phyloP scores from a whole-genome alignment of 2,113 vertebrate species.

The Cygnus buccinator region DNA sequence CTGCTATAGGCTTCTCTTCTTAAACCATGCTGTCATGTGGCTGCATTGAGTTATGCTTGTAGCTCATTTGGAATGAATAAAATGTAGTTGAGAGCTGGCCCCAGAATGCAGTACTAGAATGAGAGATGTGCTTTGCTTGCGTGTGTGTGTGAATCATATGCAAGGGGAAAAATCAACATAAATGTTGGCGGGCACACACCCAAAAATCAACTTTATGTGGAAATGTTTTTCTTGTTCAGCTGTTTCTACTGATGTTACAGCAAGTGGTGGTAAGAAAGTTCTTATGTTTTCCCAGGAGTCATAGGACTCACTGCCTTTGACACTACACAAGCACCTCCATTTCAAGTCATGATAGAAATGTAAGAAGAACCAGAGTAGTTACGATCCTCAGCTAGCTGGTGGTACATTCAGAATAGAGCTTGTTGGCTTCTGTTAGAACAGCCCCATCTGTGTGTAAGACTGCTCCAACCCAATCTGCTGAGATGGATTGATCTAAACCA shows the following conservation, averaged over 20 bases:
- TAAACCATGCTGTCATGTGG: background rate
- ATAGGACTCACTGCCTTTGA: background rate
- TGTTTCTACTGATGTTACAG: background rate
- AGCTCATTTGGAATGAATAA: background rate
- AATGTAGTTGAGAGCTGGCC: background rate
- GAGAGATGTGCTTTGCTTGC: background rate
- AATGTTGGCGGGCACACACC: background rate
- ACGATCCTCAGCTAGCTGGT: background rate
- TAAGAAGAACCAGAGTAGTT: background rate
- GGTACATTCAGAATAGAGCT: background rate
- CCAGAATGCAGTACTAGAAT: background rate
- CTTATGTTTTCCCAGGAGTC: background rate
- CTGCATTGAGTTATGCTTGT: background rate
- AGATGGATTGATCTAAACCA: background rate
- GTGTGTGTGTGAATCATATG: background rate
- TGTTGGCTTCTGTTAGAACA: background rate
- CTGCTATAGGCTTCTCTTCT: background rate
- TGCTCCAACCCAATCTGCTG: conserved; percentile 7
- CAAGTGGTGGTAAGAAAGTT: background rate
- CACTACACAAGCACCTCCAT: background rate
- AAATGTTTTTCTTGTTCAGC: background rate
- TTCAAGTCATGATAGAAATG: background rate
- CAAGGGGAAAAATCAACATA: background rate
- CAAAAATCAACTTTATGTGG: background rate
- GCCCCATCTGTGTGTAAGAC: background rate